Base-by-base conservation (phyloP, 2,113 vertebrate genomes). In the Colinus virginianus region DNA sequence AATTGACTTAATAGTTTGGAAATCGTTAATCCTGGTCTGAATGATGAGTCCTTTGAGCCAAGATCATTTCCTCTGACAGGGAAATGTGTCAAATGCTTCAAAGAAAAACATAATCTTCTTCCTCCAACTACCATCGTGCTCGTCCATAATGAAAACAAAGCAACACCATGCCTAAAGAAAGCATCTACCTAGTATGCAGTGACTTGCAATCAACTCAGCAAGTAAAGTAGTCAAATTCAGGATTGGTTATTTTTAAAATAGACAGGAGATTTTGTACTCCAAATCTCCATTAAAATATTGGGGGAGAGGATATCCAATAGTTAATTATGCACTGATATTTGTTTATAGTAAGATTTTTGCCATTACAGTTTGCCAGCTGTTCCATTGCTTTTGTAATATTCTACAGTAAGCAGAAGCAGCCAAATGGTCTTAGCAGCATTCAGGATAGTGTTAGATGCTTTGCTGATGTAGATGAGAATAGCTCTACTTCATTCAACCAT, bases 31-130 rank as follows among this genome's bases (percentile, higher is more conserved):
- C 78, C 92, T 90, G 59, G 69, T 93, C 78, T 94, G 90, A 91
- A 71, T 94, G 93, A 93, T 92, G 94, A 94, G 75, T 87, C 72
- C 83, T 94, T 66, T 94, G 88, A 94, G 94, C 66, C 85, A 91
- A 40, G 45, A 96, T 94, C 88, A 78, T 92, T 96, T 96, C 91
- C 93, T 93, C 81, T 89, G 71, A 69, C 46, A 80, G 93, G 69
- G 86, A 82, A 84, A 92, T 78, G 80, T 93, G 91, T 93, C 87
- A 94, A 84, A 92, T 69, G 48, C 30, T 87, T 92, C 89, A 93
- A 93, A 93, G 87, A 79, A 89, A 95, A 93, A 70, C 64, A 91
- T 72, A 91, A 28, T 95, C 87, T 70, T 96, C 86, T 90, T 79
- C 89, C 81, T 90, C 78, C 3, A 28, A 55, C 78, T 78, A 93